Evolutionary conservation across 2,113 vertebrate species (phyloP).

Genomic region (Colistium nudipinnis): DNA sequence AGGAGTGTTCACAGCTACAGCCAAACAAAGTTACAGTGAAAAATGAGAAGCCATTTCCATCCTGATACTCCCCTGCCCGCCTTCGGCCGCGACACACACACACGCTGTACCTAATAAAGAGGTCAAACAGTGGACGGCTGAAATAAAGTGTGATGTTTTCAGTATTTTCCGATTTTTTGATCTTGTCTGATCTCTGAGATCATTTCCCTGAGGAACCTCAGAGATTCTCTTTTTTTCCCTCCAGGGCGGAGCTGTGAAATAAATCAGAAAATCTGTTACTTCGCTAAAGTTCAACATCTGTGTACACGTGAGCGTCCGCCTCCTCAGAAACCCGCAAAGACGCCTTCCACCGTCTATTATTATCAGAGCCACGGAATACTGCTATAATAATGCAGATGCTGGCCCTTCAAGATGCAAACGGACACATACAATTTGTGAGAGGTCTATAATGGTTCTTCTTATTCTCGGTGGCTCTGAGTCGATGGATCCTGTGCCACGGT

Average conservation of each 20-base stretch:
- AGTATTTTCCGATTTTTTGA: conserved; percentile 17
- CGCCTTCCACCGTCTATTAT: conserved; percentile 3
- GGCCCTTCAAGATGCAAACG: no score
- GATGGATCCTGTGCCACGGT: conserved; percentile 61
- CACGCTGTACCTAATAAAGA: conserved; percentile 4
- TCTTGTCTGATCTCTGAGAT: conserved; percentile 4
- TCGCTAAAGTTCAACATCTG: neutral
- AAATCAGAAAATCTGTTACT: conserved; percentile 16
- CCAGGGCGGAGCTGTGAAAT: conserved; percentile 4
- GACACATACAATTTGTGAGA: conserved; percentile 61
- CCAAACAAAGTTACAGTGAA: conserved; percentile 61
- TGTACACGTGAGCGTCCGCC: neutral
- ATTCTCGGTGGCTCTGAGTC: conserved; percentile 27
- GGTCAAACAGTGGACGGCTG: conserved; percentile 30
- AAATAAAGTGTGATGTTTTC: conserved; percentile 10
- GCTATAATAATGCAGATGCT: no score
- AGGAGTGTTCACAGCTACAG: conserved; percentile 47
- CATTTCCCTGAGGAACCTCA: neutral
- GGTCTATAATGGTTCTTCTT: conserved; percentile 52
- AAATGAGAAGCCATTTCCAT: conserved; percentile 54
- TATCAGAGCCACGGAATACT: no score
- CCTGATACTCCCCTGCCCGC: neutral
- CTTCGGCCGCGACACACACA: neutral
- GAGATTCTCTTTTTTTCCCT: neutral
- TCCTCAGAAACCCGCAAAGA: neutral